These are phyloP conservation scores for Alcis repandata DNA, from an alignment of 2,888 invertebrate genomes.

Conservation along the genomic window DNA sequence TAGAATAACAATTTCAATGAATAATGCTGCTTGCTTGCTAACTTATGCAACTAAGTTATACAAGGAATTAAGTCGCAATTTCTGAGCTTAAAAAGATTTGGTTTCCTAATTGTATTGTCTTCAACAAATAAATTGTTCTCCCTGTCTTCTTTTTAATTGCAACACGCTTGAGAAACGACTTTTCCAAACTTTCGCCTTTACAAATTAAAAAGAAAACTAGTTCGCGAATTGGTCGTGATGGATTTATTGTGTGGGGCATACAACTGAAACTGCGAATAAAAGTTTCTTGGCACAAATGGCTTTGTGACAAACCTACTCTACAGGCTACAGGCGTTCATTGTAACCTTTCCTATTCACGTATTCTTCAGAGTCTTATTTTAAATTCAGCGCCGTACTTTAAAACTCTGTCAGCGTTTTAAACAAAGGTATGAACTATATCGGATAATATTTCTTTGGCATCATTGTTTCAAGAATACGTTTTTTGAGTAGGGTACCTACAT, in stretches of 20 bases:
- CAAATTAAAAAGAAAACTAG: slow-evolving; percentile 14
- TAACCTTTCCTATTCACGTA: slow-evolving; percentile 37
- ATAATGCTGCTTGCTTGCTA: neutral
- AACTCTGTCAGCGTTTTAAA: neutral
- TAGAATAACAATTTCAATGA: neutral
- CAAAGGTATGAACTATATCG: neutral
- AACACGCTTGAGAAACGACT: neutral
- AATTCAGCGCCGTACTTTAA: slow-evolving; percentile 19
- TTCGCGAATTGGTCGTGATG: slow-evolving; percentile 4
- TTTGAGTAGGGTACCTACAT: too few species aligned
- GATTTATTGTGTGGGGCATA: slow-evolving; percentile 17
- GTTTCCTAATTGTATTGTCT: too few species aligned
- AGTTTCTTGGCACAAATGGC: slow-evolving; percentile 24
- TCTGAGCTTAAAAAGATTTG: too few species aligned
- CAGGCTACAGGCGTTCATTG: slow-evolving; percentile 4
- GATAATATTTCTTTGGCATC: too few species aligned
- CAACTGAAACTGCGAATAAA: slow-evolving; percentile 14
- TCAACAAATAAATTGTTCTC: too few species aligned
- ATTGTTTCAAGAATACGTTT: too few species aligned
- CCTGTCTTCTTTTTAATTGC: neutral
- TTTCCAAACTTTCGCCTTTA: slow-evolving; percentile 3
- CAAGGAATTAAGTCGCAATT: too few species aligned
- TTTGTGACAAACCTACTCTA: neutral
- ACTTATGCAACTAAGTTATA: too few species aligned
- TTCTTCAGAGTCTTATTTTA: slow-evolving; percentile 33